Conservation (phyloP, 2,888 invertebrate species). For the Scrobipalpa atriplicella region DNA sequence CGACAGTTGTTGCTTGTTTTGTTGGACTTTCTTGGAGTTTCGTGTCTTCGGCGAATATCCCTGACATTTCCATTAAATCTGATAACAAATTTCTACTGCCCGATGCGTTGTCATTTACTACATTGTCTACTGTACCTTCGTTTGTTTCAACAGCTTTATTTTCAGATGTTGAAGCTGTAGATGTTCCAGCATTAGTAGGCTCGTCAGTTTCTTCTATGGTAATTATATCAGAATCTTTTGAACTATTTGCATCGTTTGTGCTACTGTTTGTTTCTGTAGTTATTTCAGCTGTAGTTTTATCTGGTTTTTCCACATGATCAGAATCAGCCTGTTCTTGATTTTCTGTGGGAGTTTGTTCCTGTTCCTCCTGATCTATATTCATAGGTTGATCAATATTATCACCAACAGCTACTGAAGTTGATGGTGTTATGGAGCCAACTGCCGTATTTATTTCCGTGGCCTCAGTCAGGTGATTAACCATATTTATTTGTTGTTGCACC, state of each 20-base stretch:
- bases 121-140: not conserved
- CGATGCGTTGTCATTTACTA: constrained; percentile 23
- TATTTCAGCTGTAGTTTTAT: not conserved
- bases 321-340: not conserved
- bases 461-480: not conserved
- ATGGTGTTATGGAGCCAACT: not conserved
- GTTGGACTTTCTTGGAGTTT: constrained; percentile 31
- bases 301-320: not conserved
- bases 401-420: not conserved
- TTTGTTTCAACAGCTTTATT: not conserved
- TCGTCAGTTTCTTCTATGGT: not conserved
- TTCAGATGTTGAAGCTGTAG: not conserved
- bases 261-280: too few species aligned
- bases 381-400: not conserved
- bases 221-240: constrained; percentile 10
- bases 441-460: not conserved
- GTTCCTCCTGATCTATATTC: not conserved
- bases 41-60: constrained; percentile 66
- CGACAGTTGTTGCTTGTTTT: not conserved
- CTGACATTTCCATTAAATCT: constrained; percentile 78
- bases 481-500: constrained; percentile 49
- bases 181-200: not conserved
- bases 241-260: not conserved
- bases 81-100: constrained; percentile 63
- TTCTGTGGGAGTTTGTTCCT: not conserved